phyloP scores from a whole-genome alignment of 2,797 vertebrate species.

The Coregonus suidteri region DNA sequence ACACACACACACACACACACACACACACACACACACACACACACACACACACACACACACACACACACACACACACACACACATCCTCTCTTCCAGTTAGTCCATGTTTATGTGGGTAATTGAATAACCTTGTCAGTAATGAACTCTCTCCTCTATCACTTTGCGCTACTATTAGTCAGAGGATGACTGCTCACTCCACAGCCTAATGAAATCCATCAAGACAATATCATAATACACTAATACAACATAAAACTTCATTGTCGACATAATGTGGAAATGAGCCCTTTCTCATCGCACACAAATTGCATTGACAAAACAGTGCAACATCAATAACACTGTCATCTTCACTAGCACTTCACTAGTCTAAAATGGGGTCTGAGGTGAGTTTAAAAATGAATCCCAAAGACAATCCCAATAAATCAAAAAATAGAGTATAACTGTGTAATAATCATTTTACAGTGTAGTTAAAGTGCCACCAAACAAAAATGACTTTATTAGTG shows the following conservation, averaged over 20 bases:
- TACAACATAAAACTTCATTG: background rate
- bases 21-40: too few species aligned
- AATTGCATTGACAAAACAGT: background rate
- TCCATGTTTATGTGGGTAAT: background rate
- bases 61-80: too few species aligned
- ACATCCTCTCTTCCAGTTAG: background rate
- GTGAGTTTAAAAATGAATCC: too few species aligned
- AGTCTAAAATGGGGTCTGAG: too few species aligned
- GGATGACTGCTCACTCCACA: background rate
- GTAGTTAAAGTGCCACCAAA: too few species aligned
- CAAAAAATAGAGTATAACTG: too few species aligned
- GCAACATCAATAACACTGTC: background rate
- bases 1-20: too few species aligned
- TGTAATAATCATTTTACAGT: too few species aligned
- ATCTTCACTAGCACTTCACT: too few species aligned
- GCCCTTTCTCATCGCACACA: background rate
- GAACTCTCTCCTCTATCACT: background rate
- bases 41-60: background rate
- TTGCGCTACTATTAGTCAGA: background rate
- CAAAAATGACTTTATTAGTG: too few species aligned
- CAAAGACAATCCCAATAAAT: too few species aligned
- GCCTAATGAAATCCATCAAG: background rate
- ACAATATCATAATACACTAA: background rate
- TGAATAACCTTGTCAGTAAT: background rate
- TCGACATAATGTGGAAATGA: background rate